Conservation (phyloP, 37 sponge, comb jelly and placozoan species). For the Diacarnus erythraeanus region DNA sequence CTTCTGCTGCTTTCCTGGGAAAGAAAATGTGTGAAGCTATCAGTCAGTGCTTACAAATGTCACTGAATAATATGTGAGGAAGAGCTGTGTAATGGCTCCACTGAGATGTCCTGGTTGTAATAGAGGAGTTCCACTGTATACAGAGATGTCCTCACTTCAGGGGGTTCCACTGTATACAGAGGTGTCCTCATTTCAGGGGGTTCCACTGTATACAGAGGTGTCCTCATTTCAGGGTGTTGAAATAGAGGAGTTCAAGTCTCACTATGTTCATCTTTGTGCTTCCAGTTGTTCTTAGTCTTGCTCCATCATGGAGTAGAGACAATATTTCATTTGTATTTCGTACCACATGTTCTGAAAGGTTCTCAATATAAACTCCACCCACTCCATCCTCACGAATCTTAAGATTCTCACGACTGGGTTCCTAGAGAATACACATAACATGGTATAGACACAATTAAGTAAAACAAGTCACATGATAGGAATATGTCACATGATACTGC, state of each 20-base stretch:
- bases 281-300: conserved; percentile 67
- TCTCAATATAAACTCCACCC: conserved; percentile 76
- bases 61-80: too few species aligned
- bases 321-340: conserved; percentile 66
- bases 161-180: too few species aligned
- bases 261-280: conserved; percentile 84
- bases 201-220: too few species aligned
- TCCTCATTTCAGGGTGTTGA: too few species aligned
- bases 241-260: background rate
- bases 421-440: too few species aligned
- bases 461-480: background rate
- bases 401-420: conserved; percentile 57
- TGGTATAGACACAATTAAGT: too few species aligned
- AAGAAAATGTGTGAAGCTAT: background rate
- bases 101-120: too few species aligned
- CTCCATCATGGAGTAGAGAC: conserved; percentile 69
- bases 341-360: conserved; percentile 85
- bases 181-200: too few species aligned
- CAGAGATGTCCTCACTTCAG: too few species aligned
- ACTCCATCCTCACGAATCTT: conserved; percentile 64
- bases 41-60: too few species aligned
- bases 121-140: too few species aligned
- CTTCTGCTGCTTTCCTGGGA: conserved; percentile 76
- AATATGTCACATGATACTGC: background rate
- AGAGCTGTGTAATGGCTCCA: too few species aligned